Conservation (phyloP, 1,140 invertebrate genomes). For the Drosophila miranda region DNA sequence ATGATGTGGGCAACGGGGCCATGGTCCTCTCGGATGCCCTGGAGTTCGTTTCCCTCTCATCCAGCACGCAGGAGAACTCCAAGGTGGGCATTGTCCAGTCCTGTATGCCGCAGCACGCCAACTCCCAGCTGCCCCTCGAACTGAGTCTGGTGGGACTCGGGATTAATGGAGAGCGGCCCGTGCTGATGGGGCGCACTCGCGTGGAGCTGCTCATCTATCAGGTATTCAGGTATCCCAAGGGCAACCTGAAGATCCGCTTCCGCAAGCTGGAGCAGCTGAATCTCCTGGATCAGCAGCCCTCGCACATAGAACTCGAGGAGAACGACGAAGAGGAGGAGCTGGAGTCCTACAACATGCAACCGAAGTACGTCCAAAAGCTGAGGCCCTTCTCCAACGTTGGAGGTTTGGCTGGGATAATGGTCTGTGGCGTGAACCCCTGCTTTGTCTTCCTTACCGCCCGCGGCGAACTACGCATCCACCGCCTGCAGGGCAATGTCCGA, state of each 20-base stretch:
- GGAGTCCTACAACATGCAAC: conserved; percentile 82
- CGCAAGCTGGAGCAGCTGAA: conserved; percentile 88
- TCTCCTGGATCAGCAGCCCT: conserved; percentile 63
- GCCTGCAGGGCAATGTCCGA: conserved; percentile 88
- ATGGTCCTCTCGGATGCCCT: conserved; percentile 86
- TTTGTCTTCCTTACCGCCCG: conserved; percentile 94
- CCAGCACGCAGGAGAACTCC: conserved; percentile 73
- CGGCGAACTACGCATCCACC: conserved; percentile 95
- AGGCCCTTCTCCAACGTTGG: conserved; percentile 91
- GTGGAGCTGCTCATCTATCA: conserved; percentile 96
- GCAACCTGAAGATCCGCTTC: conserved; percentile 95
- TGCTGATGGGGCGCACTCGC: conserved; percentile 91
- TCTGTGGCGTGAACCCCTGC: conserved; percentile 94
- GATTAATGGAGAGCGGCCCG: conserved; percentile 88
- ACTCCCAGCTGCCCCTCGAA: conserved; percentile 84
- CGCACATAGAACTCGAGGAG: conserved; percentile 64
- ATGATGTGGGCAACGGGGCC: conserved; percentile 89
- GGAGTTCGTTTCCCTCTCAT: conserved; percentile 84
- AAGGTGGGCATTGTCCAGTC: conserved; percentile 73
- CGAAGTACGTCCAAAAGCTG: conserved; percentile 85
- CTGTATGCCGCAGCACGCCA: conserved; percentile 75
- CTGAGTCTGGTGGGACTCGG: conserved; percentile 93
- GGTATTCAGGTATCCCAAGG: conserved; percentile 92
- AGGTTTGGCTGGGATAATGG: conserved; percentile 96
- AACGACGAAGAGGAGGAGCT: conserved; percentile 59